A percentile compares a stretch with the other conserved stretches of the same genome.
Conservation (phyloP, 2,888 invertebrate genomes). For the Rhagophthalmus giganteus region DNA sequence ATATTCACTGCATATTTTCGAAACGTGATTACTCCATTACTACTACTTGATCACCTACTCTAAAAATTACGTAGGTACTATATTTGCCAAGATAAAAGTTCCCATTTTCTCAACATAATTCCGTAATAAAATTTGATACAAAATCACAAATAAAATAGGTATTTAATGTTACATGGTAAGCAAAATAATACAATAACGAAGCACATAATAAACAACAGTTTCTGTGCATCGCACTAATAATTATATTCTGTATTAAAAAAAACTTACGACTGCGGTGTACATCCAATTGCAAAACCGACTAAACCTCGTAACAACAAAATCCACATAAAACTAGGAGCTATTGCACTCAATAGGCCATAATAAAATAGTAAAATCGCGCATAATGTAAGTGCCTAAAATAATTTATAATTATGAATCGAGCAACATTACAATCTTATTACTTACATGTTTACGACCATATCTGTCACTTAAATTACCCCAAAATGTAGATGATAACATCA, state of each 20-base stretch:
- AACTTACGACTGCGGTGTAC: constrained; percentile 94
- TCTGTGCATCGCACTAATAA: too few species aligned
- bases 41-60: too few species aligned
- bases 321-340: constrained; percentile 91
- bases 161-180: too few species aligned
- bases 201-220: too few species aligned
- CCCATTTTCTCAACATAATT: background rate
- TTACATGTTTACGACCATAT: constrained; percentile 85
- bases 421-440: constrained; percentile 34
- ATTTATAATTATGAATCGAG: background rate
- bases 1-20: too few species aligned
- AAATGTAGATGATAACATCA: constrained; percentile 96
- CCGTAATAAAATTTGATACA: too few species aligned
- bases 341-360: constrained; percentile 86
- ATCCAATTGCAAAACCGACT: constrained; percentile 95
- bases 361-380: constrained; percentile 89
- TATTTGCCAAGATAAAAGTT: too few species aligned
- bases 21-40: too few species aligned
- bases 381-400: constrained; percentile 79
- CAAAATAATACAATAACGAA: too few species aligned
- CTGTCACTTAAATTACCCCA: constrained; percentile 95
- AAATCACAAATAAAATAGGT: too few species aligned
- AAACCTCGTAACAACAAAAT: constrained; percentile 85
- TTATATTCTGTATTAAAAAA: too few species aligned
- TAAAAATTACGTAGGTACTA: too few species aligned